Evolutionary conservation across 2,888 invertebrate species (phyloP), one percentile per base, ranked within the genome.

Genomic region (Plagodis pulveraria): DNA sequence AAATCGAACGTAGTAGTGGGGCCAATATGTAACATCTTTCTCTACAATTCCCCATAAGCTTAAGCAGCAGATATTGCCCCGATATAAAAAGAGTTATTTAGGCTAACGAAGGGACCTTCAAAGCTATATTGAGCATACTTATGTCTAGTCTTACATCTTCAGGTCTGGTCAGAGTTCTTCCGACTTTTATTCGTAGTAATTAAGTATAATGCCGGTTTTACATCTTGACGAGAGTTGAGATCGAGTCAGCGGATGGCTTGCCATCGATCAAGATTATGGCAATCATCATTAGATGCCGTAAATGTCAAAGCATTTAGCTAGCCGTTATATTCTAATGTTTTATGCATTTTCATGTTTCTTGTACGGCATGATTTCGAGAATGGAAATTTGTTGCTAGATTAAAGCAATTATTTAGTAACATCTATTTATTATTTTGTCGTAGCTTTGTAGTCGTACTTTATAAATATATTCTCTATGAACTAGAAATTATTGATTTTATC

Each of bases 121-220:
- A 22, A 22, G 22, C 22, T 22, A 22, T 22, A 22, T 22, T 22
- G 22, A 22, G 22, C 22, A 2, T 22, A 2, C 22, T 22, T 22
- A 22, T 22, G 2, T 4, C 22, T 22, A 22, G 4, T 22, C 8
- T 36, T 36, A 6, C 10, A 10, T 43, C 38, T 50, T 35, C 6
- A 43, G 5, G 81, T 83, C 83, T 83, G 87, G 89, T 83, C 86
- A 86, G 79, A 86, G 85, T 87, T 84, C 79, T 71, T 72, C 70
- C 74, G 80, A 86, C 84, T 88, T 89, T 87, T 87, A 87, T 87
- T 84, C 80, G 71, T 69, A 77, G 87, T 86, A 88, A 89, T 91
- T 89, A 89, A 86, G 84, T 84, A 86, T 85, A 86, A 87, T 83
- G 83, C 74, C 79, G 76, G 80, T 82, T 86, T 87, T 86, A 87